These are phyloP conservation scores for Bombyx mandarina DNA, from an alignment of 1,140 invertebrate genomes.

Conservation along the genomic window DNA sequence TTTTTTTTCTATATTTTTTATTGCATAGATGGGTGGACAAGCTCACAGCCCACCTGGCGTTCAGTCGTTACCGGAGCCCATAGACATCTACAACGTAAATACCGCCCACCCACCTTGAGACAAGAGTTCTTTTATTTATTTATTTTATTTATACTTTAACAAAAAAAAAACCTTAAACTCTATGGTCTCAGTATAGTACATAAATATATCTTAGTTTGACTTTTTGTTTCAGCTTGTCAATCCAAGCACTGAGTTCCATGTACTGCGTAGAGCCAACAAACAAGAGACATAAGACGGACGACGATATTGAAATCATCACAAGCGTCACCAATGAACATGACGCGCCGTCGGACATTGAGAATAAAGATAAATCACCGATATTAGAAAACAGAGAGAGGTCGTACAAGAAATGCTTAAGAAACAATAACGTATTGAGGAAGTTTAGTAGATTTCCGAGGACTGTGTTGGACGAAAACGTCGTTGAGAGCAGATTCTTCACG, in stretches of 20 bases:
- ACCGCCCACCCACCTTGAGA: too few species aligned
- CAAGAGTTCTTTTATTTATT: too few species aligned
- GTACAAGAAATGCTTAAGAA: constrained; percentile 42
- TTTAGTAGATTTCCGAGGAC: constrained; percentile 62
- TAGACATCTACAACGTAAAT: too few species aligned
- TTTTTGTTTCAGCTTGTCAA: constrained; percentile 48
- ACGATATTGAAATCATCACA: constrained; percentile 18
- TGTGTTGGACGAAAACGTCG: constrained; percentile 45
- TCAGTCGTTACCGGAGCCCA: too few species aligned
- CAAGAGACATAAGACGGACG: constrained; percentile 44
- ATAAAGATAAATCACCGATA: constrained; percentile 54
- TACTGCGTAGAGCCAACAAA: constrained; percentile 49
- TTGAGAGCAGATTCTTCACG: constrained; percentile 62
- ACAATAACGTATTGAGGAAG: constrained; percentile 38
- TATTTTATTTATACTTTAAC: background rate
- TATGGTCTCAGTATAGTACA: background rate
- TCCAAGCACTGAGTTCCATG: constrained; percentile 59
- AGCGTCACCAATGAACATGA: constrained; percentile 19
- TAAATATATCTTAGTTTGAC: constrained; percentile 4
- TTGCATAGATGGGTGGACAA: too few species aligned
- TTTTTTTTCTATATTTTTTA: too few species aligned
- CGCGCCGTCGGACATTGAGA: background rate
- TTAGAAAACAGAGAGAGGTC: constrained; percentile 53
- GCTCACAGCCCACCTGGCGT: too few species aligned
- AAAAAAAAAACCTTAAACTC: background rate